Percentiles rank a stretch among this genome's conserved stretches.
Evolutionary conservation across 1,140 invertebrate genomes (phyloP).

Genomic region (Onthophagus taurus): DNA sequence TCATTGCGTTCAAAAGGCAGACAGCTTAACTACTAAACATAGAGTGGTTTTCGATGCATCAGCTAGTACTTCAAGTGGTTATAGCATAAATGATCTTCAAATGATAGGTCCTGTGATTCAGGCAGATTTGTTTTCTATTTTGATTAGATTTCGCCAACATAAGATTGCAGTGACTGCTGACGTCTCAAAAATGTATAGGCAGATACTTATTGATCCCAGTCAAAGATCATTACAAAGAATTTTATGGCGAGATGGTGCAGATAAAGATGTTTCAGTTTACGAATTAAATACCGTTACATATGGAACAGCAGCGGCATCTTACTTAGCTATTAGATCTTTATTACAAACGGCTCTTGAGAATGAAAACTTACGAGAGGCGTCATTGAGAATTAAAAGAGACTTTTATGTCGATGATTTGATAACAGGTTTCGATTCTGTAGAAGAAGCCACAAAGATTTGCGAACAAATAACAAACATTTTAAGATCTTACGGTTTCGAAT

Average conservation of each 20-base stretch:
- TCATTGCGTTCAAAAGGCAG: slow-evolving; percentile 30
- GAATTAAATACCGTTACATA: no score
- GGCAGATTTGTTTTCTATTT: slow-evolving; percentile 18
- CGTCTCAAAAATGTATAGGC: no score
- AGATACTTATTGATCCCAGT: no score
- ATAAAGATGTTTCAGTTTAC: no score
- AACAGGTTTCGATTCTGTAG: slow-evolving; percentile 16
- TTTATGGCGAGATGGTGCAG: no score
- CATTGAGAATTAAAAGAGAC: slow-evolving; percentile 16
- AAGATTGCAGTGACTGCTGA: no score
- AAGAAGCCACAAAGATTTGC: slow-evolving; percentile 25
- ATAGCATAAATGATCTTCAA: slow-evolving; percentile 33
- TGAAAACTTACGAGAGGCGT: slow-evolving; percentile 17
- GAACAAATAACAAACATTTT: slow-evolving; percentile 10
- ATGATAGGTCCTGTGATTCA: slow-evolving; percentile 20
- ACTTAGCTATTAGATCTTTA: slow-evolving; percentile 23
- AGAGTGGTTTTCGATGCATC: slow-evolving; percentile 38
- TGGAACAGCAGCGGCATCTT: no score
- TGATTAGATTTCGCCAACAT: no score
- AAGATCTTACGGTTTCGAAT: slow-evolving; percentile 5
- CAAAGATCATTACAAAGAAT: no score
- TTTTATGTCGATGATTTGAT: slow-evolving; percentile 33
- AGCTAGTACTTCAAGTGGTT: slow-evolving; percentile 22
- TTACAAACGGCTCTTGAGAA: slow-evolving; percentile 23
- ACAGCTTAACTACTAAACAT: slow-evolving; percentile 30